Evolutionary conservation across 2,797 vertebrate genomes (phyloP), one percentile per base, ranked within the genome.

Genomic region (Acanthurus tractus): DNA sequence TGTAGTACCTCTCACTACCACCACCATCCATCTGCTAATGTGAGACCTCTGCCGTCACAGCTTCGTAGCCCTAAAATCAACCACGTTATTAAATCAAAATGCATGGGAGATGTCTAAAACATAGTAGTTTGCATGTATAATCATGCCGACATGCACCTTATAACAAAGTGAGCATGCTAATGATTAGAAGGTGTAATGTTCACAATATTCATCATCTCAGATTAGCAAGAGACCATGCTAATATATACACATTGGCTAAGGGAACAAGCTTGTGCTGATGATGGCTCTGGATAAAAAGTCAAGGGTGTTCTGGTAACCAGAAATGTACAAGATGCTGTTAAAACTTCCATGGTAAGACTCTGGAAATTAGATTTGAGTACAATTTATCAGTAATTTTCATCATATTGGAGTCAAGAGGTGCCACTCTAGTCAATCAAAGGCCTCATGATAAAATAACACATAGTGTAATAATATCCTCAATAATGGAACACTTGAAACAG

Each of bases 31-130:
- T 66, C 66, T 72, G 74, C 48, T 59, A 1, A 15, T 65, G n/a
- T 61, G 22, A 63, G 63, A 59, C 58, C 50, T 55, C 17, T 70
- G 64, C 56, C 42, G n/a, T 59, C n/a, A 40, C 48, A 70, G 13
- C 17, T 54, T 36, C 22, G 23, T n/a, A 38, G 50, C 23, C 22
- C 52, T 25, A 23, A 78, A 57, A 63, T 22, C 9, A 2, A 61
- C 54, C 0, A 10, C 42, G 42, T 34, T 6, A 48, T 59, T 18
- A 22, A 38, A 15, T 48, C 4, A 20, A 45, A 29, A 45, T 48
- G 13, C 20, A 11, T 6, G 13, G 12, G 56, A 9, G 49, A 76
- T 17, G 38, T 46, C 8, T 23, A n/a, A 10, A 49, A 46, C 38
- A 42, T 12, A 15, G 42, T 42, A 3, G 23, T 74, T 34, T 42